Conservation (phyloP, 2,888 invertebrate genomes). For the Colostygia pectinataria region DNA sequence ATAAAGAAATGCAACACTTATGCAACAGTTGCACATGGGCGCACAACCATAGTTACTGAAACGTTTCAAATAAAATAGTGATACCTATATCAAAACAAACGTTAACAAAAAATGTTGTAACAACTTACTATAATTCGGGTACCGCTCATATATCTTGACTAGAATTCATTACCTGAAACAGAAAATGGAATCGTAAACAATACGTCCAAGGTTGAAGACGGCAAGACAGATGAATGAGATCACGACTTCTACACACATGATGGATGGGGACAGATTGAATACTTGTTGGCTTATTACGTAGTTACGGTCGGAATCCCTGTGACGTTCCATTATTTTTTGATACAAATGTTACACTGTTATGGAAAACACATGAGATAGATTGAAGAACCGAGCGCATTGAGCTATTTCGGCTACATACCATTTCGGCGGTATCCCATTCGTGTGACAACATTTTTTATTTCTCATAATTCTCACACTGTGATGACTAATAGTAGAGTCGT, state of each 20-base stretch:
- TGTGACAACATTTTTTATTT: too few relatives aligned
- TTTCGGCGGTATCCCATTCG: too few relatives aligned
- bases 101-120: neutral
- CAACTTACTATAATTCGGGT: neutral
- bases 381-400: neutral
- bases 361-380: constrained; percentile 3
- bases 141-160: constrained; percentile 7
- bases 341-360: constrained; percentile 62
- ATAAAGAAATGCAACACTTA: too few relatives aligned
- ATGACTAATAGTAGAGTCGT: too few relatives aligned
- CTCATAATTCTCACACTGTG: too few relatives aligned
- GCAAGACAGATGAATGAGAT: constrained; percentile 57
- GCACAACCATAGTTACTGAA: too few relatives aligned
- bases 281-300: constrained; percentile 77
- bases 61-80: too few relatives aligned
- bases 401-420: too few relatives aligned
- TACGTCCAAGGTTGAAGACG: constrained; percentile 21
- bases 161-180: constrained; percentile 31
- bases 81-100: neutral
- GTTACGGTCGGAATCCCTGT: constrained; percentile 64
- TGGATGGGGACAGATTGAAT: constrained; percentile 62
- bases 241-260: constrained; percentile 57
- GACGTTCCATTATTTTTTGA: constrained; percentile 76
- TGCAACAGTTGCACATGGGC: too few relatives aligned
- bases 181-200: constrained; percentile 14